These are phyloP conservation scores for Thysanoteuthis rhombus DNA, from an alignment of 2,888 invertebrate genomes.

Conservation along the genomic window DNA sequence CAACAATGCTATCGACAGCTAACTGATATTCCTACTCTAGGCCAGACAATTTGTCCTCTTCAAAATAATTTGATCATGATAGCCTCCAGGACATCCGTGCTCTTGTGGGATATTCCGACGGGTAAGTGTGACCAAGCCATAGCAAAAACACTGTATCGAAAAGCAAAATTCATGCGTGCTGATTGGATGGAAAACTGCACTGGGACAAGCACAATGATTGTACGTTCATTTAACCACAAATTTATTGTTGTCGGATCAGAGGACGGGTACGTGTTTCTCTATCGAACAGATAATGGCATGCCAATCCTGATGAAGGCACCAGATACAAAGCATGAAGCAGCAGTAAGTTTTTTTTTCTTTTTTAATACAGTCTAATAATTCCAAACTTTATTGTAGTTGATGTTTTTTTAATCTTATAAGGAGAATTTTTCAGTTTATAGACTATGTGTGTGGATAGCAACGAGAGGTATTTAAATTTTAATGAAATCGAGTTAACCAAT, in stretches of 20 bases:
- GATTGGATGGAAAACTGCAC: conserved; percentile 43
- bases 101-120: conserved; percentile 59
- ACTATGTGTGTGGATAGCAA: no score
- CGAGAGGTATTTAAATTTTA: no score
- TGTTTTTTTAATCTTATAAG: no score
- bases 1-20: conserved; percentile 49
- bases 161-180: conserved; percentile 52
- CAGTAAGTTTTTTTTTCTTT: conserved; percentile 42
- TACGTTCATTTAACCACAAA: conserved; percentile 40
- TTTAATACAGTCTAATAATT: background rate
- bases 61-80: conserved; percentile 52
- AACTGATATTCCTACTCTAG: conserved; percentile 56
- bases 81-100: conserved; percentile 44
- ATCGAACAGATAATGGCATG: conserved; percentile 46
- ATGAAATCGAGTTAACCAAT: no score
- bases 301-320: conserved; percentile 47
- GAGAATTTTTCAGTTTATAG: no score
- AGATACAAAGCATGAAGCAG: conserved; percentile 47
- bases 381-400: no score
- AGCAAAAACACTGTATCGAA: conserved; percentile 39
- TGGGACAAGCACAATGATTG: conserved; percentile 43
- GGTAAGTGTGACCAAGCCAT: conserved; percentile 57
- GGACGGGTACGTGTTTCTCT: conserved; percentile 55
- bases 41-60: conserved; percentile 43
- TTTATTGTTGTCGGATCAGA: conserved; percentile 51